These are phyloP conservation scores for Electrona antarctica DNA, from an alignment of 2,113 vertebrate species.

Conservation along the genomic window DNA sequence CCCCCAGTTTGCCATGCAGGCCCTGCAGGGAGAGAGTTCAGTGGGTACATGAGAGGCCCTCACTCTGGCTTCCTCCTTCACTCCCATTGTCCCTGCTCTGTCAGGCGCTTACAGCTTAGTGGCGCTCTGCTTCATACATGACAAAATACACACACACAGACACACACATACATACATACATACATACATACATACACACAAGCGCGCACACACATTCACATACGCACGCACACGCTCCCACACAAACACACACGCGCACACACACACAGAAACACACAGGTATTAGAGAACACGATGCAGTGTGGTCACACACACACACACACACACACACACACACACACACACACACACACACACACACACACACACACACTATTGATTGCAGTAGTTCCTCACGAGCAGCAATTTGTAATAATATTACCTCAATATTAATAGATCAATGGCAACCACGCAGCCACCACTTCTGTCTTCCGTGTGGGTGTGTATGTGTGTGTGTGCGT, in stretches of 20 bases:
- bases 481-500: not conserved
- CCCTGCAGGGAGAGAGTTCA: slow-evolving; percentile 33
- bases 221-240: not conserved
- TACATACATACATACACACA: slow-evolving; percentile 12
- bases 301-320: slow-evolving; percentile 18
- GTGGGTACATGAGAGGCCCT: slow-evolving; percentile 46
- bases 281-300: too few species aligned
- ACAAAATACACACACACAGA: slow-evolving; percentile 50
- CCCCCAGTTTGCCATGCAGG: slow-evolving; percentile 11
- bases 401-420: slow-evolving; percentile 51
- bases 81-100: slow-evolving; percentile 60
- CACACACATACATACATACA: slow-evolving; percentile 22
- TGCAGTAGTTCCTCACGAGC: slow-evolving; percentile 41
- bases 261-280: not conserved
- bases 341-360: slow-evolving; percentile 26
- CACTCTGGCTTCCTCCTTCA: slow-evolving; percentile 28
- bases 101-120: slow-evolving; percentile 55
- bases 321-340: slow-evolving; percentile 10
- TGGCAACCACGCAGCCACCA: slow-evolving; percentile 39
- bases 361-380: slow-evolving; percentile 38
- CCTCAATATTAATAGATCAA: slow-evolving; percentile 53
- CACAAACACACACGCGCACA: slow-evolving; percentile 10
- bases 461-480: slow-evolving; percentile 13
- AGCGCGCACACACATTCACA: not conserved
- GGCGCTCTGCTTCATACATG: slow-evolving; percentile 55